These are phyloP conservation scores for Calonectris borealis DNA, from an alignment of 2,113 vertebrate species.

Conservation along the genomic window DNA sequence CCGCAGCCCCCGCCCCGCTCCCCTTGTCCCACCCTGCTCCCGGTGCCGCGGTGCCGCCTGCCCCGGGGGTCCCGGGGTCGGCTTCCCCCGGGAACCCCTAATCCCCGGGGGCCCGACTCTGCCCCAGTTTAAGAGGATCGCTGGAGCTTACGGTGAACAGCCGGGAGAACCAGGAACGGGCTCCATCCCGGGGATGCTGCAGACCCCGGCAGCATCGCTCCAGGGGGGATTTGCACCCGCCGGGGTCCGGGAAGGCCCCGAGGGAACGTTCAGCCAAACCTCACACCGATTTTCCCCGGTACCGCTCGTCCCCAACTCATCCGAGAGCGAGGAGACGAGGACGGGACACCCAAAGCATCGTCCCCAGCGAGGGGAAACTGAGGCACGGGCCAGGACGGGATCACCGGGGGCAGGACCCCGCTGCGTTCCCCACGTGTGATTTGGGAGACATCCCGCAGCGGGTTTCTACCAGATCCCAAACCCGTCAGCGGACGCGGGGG, in stretches of 20 bases:
- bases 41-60: background rate
- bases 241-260: background rate
- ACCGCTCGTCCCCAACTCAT: background rate
- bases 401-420: background rate
- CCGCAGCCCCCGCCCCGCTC: background rate
- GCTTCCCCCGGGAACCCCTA: background rate
- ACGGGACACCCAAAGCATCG: background rate
- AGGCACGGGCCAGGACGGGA: background rate
- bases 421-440: background rate
- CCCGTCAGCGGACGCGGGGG: accelerated
- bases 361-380: background rate
- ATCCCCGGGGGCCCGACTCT: background rate
- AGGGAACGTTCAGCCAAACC: background rate
- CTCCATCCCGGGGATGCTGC: background rate
- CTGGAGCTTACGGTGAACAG: background rate
- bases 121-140: background rate
- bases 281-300: background rate
- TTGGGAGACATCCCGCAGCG: background rate
- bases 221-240: background rate
- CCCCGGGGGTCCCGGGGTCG: background rate
- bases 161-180: background rate
- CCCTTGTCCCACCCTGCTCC: background rate
- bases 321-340: background rate
- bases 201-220: background rate
- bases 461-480: background rate